phyloP scores from a whole-genome alignment of 2,888 invertebrate genomes.

The Gymnosoma rotundatum region DNA sequence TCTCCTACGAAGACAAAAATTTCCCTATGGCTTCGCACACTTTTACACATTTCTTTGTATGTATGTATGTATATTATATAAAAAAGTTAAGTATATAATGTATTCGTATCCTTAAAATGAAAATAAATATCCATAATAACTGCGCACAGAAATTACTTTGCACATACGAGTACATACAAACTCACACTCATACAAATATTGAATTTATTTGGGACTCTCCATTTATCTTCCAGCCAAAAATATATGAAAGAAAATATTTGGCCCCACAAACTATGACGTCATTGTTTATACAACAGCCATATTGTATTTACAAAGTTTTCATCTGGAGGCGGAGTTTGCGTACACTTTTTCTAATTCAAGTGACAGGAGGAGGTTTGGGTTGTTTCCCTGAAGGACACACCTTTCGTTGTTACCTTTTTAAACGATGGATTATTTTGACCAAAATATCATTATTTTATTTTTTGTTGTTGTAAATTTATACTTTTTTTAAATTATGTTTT shows the following conservation, averaged over 20 bases:
- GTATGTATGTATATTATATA: slow-evolving; percentile 7
- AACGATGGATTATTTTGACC: slow-evolving; percentile 1
- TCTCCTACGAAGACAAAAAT: slow-evolving; percentile 77
- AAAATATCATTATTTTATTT: background rate
- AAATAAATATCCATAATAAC: slow-evolving; percentile 31
- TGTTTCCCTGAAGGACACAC: slow-evolving; percentile 54
- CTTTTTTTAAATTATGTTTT: background rate
- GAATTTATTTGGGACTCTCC: slow-evolving; percentile 5
- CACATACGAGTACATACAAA: slow-evolving; percentile 46
- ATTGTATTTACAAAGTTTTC: slow-evolving; percentile 38
- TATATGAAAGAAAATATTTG: background rate
- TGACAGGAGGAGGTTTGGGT: background rate
- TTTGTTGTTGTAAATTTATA: slow-evolving; percentile 18
- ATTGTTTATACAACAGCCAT: slow-evolving; percentile 67
- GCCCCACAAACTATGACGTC: slow-evolving; percentile 73
- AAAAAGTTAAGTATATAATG: slow-evolving; percentile 33
- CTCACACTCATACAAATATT: slow-evolving; percentile 38
- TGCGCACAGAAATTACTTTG: slow-evolving; percentile 65
- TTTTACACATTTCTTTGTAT: slow-evolving; percentile 3
- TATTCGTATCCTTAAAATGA: slow-evolving; percentile 38
- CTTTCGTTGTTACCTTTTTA: slow-evolving; percentile 19
- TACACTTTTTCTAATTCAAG: slow-evolving; percentile 1
- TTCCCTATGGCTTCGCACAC: slow-evolving; percentile 75
- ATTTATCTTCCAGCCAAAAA: slow-evolving; percentile 30
- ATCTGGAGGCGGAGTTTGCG: slow-evolving; percentile 62